Evolutionary conservation across 1,140 invertebrate species (phyloP), one percentile per base, ranked within the genome.

Genomic region (Meloidogyne hapla): DNA sequence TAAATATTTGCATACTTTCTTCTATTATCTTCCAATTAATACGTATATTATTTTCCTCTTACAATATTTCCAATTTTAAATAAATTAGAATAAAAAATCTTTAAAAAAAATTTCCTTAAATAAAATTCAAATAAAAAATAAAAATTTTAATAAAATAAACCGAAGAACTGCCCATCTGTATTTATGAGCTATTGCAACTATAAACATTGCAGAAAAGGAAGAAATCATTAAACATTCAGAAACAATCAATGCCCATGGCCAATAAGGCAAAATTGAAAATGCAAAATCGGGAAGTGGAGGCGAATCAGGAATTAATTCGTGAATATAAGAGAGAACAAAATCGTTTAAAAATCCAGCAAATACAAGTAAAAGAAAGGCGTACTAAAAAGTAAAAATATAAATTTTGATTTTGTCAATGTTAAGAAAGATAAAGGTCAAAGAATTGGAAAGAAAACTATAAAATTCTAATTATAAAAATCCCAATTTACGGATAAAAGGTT

Each of bases 151-250:
- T 66, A 23, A 42, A 23, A 45, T 69, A 21, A 45, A 78, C 81
- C 80, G 70, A 5, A 82, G 25, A 13, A 83, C 62, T 38, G 84
- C 74, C 81, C 81, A 83, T 66, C 81, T 76, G 26, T 83, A 73
- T 62, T 73, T 77, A 68, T 83, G 81, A n/a, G 71, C 18, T 28
- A 84, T n/a, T n/a, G 70, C 65, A 21, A 83, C 40, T 18, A 71
- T 12, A 13, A 84, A 10, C 68, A 83, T 38, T 42, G 26, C 74
- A 40, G 63, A 65, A 68, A 83, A 81, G 1, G 73, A 77, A 15
- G 76, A 70, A 40, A 83, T 61, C 81, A 83, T 83, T 33, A 83
- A 62, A 64, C 77, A 80, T 74, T 83, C 81, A 15, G 80, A 79
- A 38, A 77, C 21, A 18, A n/a, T 48, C 8, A 83, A 64, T 18